These are phyloP conservation scores for Coremacera marginata DNA, from an alignment of 2,888 invertebrate genomes.

Conservation along the genomic window DNA sequence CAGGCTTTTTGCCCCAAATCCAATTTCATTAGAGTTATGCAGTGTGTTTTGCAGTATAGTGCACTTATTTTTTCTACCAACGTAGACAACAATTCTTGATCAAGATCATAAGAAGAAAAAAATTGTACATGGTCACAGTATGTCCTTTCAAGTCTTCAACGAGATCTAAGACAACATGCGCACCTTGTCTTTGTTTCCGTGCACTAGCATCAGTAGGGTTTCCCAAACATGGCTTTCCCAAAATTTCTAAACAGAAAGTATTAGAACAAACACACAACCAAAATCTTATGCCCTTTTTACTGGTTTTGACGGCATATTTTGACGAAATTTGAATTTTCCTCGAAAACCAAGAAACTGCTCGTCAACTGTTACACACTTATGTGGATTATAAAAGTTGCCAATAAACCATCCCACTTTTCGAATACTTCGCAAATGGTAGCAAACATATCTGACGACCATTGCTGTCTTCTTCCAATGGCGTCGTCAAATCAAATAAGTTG, in stretches of 20 bases:
- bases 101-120: not conserved
- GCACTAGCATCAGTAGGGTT: slow-evolving; percentile 18
- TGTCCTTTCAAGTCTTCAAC: slow-evolving; percentile 35
- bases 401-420: too few species aligned
- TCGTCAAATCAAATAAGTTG: not conserved
- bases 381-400: too few species aligned
- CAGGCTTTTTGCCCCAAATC: not conserved
- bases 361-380: too few species aligned
- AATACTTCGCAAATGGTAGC: slow-evolving; percentile 32
- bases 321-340: too few species aligned
- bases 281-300: slow-evolving; percentile 34
- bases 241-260: slow-evolving; percentile 38
- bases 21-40: too few species aligned
- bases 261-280: slow-evolving; percentile 31
- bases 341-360: too few species aligned
- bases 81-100: too few species aligned
- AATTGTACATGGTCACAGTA: slow-evolving; percentile 40
- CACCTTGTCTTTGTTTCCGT: slow-evolving; percentile 31
- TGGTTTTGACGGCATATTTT: too few species aligned
- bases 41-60: too few species aligned
- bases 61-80: too few species aligned
- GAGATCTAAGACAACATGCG: slow-evolving; percentile 36
- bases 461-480: slow-evolving; percentile 25
- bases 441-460: slow-evolving; percentile 37
- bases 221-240: slow-evolving; percentile 41